Conservation (phyloP, 1,140 invertebrate species). For the Drosophila trapezifrons region DNA sequence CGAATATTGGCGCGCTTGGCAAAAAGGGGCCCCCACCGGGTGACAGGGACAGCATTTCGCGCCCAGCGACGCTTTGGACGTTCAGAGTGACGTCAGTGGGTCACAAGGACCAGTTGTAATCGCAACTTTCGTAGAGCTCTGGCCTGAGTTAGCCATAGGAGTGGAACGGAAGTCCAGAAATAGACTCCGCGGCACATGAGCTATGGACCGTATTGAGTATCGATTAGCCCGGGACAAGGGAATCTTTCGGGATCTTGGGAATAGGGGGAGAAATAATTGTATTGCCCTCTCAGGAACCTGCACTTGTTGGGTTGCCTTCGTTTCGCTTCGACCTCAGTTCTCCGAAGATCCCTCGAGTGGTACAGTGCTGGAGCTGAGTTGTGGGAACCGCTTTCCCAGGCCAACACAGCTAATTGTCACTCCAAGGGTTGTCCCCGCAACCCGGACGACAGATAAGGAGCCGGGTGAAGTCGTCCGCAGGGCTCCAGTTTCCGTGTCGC, state of each 20-base stretch:
- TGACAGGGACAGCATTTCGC: slow-evolving; percentile 22
- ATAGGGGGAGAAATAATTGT: slow-evolving; percentile 31
- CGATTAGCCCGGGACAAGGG: slow-evolving; percentile 49
- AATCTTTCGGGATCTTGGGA: neutral
- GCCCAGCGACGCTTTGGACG: slow-evolving; percentile 33
- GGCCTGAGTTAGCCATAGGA: neutral
- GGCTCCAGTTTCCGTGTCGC: slow-evolving; percentile 21
- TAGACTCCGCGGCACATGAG: slow-evolving; percentile 45
- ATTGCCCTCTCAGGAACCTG: slow-evolving; percentile 53
- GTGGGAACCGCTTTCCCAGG: slow-evolving; percentile 53
- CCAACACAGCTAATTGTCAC: slow-evolving; percentile 57
- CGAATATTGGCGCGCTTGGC: slow-evolving; percentile 30
- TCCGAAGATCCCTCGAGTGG: neutral
- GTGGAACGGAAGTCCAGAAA: slow-evolving; percentile 55
- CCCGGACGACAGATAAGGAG: slow-evolving; percentile 9
- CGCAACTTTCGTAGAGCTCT: neutral
- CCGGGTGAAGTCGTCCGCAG: slow-evolving; percentile 19
- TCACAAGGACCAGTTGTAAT: slow-evolving; percentile 2
- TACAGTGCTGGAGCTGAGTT: slow-evolving; percentile 13
- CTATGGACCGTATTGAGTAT: slow-evolving; percentile 56
- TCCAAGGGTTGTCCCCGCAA: slow-evolving; percentile 29
- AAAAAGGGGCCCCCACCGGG: slow-evolving; percentile 45
- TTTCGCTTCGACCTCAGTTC: slow-evolving; percentile 1
- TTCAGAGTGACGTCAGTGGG: slow-evolving; percentile 20
- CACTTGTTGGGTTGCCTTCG: slow-evolving; percentile 56